A percentile compares a stretch with the other conserved stretches of the same genome.
These are phyloP conservation scores for Cordylochernes scorpioides DNA, from an alignment of 2,888 invertebrate genomes.

Conservation along the genomic window DNA sequence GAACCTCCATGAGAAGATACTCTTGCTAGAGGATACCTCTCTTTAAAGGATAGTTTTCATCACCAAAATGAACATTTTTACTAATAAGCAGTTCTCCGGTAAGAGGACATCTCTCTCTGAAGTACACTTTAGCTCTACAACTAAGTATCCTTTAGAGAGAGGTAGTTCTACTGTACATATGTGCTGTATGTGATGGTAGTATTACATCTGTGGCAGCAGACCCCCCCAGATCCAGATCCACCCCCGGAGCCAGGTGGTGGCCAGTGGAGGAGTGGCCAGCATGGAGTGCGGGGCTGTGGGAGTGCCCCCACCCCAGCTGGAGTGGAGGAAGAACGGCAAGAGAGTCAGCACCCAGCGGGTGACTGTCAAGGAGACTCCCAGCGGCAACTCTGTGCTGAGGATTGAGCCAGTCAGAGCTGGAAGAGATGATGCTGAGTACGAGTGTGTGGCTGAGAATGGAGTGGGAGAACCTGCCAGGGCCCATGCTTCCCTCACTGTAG, in stretches of 20 bases:
- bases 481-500: constrained; percentile 60
- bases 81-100: no score
- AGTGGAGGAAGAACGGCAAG: constrained; percentile 87
- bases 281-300: constrained; percentile 79
- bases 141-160: no score
- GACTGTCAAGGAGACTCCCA: constrained; percentile 27
- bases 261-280: constrained; percentile 66
- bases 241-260: constrained; percentile 71
- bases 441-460: constrained; percentile 89
- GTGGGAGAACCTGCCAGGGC: constrained; percentile 81
- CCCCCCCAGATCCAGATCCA: constrained; percentile 77
- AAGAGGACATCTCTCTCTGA: no score
- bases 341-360: constrained; percentile 35
- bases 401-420: constrained; percentile 62
- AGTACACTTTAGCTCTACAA: no score
- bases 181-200: no score
- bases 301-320: constrained; percentile 50
- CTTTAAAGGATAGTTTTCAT: no score
- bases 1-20: no score
- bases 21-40: no score
- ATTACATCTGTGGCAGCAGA: no score
- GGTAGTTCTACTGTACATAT: no score
- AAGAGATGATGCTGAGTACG: constrained; percentile 68
- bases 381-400: constrained; percentile 54
- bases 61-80: no score